Conservation (phyloP, 2,113 vertebrate genomes). For the Sinocyclocheilus rhinocerous region DNA sequence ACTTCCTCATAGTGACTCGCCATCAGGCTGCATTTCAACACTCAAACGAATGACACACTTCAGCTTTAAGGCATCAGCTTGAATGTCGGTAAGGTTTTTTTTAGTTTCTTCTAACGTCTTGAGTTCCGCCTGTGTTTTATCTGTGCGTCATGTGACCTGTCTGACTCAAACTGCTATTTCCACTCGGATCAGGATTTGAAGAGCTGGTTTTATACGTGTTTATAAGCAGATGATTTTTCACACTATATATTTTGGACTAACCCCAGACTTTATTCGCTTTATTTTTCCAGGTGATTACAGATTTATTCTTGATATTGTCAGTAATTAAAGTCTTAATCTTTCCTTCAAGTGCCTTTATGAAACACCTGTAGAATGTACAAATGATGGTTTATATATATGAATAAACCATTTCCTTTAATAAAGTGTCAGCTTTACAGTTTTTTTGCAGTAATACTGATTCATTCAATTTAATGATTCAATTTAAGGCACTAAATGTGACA, state of each 20-base stretch:
- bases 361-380: conserved; percentile 34
- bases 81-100: background rate
- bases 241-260: background rate
- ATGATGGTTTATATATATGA: conserved; percentile 4
- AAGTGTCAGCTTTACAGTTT: background rate
- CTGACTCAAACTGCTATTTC: background rate
- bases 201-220: conserved; percentile 12
- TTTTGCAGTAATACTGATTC: background rate
- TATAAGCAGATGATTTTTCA: conserved; percentile 5
- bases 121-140: background rate
- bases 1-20: background rate
- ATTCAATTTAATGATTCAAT: background rate
- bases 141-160: background rate
- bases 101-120: background rate
- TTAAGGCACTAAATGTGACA: background rate
- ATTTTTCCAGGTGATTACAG: conserved; percentile 9
- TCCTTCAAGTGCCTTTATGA: conserved; percentile 30
- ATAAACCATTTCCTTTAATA: background rate
- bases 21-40: background rate
- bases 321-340: background rate
- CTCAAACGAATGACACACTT: background rate
- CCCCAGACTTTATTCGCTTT: conserved; percentile 8
- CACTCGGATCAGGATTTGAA: background rate
- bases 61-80: background rate
- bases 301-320: conserved; percentile 20